Evolutionary conservation across 2,797 vertebrate species (phyloP).

Genomic region (Champsocephalus esox): DNA sequence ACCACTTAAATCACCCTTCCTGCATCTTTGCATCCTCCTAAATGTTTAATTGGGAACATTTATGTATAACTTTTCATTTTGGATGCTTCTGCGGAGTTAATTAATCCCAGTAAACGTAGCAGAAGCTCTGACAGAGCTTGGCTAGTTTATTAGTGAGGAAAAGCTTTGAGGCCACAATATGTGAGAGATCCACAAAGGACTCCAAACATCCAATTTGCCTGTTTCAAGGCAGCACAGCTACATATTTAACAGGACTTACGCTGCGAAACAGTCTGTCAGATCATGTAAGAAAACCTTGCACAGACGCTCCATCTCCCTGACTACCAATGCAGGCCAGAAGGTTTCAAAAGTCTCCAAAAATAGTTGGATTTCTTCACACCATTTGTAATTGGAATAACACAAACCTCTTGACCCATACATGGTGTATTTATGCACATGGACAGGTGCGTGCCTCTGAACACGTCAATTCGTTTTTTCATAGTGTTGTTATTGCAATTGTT

Average conservation of each 20-base stretch:
- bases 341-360: constrained; percentile 26
- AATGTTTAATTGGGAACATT: constrained; percentile 15
- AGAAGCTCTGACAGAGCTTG: constrained; percentile 23
- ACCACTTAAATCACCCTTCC: no score
- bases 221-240: constrained; percentile 41
- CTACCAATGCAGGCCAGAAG: background rate
- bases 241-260: constrained; percentile 63
- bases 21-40: background rate
- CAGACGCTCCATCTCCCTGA: constrained; percentile 11
- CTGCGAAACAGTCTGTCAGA: constrained; percentile 47
- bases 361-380: background rate
- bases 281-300: constrained; percentile 14
- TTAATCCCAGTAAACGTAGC: constrained; percentile 35
- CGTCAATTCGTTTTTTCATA: background rate
- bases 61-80: background rate
- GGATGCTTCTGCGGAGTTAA: constrained; percentile 5
- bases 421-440: background rate
- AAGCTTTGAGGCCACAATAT: constrained; percentile 35
- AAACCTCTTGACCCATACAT: constrained; percentile 24
- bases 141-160: constrained; percentile 18
- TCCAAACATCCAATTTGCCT: constrained; percentile 50
- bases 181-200: constrained; percentile 30
- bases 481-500: background rate
- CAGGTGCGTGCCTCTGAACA: background rate
- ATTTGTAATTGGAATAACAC: background rate